phyloP scores from a whole-genome alignment of 2,797 vertebrate species.

The Sarcophilus harrisii region DNA sequence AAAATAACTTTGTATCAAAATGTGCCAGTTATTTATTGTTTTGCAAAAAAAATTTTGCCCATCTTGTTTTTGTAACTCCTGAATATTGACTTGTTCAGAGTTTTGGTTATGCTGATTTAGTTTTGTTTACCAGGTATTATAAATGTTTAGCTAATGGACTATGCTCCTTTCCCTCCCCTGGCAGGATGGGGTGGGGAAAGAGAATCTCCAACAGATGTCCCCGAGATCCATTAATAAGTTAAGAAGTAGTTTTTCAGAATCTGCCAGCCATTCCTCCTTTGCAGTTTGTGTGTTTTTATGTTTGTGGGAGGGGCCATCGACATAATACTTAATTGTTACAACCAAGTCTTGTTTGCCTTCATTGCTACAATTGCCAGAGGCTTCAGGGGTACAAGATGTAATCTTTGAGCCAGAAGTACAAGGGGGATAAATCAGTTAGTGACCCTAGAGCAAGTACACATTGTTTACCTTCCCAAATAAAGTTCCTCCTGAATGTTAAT shows the following conservation, averaged over 20 bases:
- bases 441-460: too few relatives aligned
- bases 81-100: neutral
- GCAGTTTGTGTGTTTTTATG: neutral
- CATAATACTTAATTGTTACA: neutral
- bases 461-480: too few relatives aligned
- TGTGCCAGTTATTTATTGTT: neutral
- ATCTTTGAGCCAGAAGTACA: too few relatives aligned
- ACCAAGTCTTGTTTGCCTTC: neutral
- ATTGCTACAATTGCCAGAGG: neutral
- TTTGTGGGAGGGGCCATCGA: neutral
- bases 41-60: constrained; percentile 14
- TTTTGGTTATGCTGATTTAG: neutral
- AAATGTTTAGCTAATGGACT: neutral
- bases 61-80: neutral
- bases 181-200: neutral
- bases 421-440: too few relatives aligned
- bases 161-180: neutral
- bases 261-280: neutral
- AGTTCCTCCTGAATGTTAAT: too few relatives aligned
- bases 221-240: neutral
- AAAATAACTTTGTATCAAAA: constrained; percentile 31
- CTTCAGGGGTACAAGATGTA: neutral
- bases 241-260: neutral
- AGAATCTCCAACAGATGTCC: neutral
- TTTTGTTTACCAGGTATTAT: neutral